phyloP scores from a whole-genome alignment of 64 coral and sea anemone genomes.

The Hydrozoanthus tunicans region DNA sequence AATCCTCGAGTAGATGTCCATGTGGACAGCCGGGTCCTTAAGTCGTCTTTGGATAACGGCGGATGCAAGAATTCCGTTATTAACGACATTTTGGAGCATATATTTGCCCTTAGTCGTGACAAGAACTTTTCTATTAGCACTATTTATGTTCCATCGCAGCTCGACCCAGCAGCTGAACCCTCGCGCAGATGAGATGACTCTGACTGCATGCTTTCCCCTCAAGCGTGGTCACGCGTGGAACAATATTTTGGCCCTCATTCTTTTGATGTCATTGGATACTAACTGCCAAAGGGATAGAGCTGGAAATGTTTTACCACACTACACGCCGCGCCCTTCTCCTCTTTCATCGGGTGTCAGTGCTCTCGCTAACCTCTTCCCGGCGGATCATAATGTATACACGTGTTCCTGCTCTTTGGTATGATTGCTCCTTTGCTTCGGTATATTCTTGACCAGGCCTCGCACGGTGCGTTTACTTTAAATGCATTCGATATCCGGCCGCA shows the following conservation, averaged over 20 bases:
- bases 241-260: too few species aligned
- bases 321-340: not conserved
- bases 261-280: too few species aligned
- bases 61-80: conserved; percentile 43
- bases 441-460: conserved; percentile 13
- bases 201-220: too few species aligned
- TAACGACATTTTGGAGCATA: conserved; percentile 47
- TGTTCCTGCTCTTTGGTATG: not conserved
- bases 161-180: conserved; percentile 33
- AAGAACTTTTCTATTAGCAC: conserved; percentile 50
- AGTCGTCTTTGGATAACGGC: conserved; percentile 33
- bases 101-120: conserved; percentile 16
- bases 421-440: not conserved
- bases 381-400: not conserved
- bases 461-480: conserved; percentile 27
- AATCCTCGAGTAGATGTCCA: conserved; percentile 51
- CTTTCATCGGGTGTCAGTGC: not conserved
- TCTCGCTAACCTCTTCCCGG: not conserved
- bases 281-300: too few species aligned
- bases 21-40: conserved; percentile 25
- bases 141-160: conserved; percentile 36
- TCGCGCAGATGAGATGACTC: too few species aligned
- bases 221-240: too few species aligned
- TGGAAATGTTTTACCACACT: not conserved
- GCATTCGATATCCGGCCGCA: conserved; percentile 31